Evolutionary conservation across 2,113 vertebrate genomes (phyloP).

Genomic region (Sterrhoptilus dennistouni): DNA sequence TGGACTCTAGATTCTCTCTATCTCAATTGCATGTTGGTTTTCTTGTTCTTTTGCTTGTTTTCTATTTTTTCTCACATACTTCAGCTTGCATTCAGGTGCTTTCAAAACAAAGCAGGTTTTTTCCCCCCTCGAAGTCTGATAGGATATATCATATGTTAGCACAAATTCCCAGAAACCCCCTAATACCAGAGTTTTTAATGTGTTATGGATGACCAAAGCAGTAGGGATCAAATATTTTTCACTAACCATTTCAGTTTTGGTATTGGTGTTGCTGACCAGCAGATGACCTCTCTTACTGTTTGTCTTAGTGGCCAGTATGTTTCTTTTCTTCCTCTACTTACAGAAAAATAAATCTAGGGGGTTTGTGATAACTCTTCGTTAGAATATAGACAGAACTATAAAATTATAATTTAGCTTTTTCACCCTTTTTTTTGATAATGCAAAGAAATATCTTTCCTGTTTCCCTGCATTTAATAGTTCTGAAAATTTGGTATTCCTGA

Average conservation of each 20-base stretch:
- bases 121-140: background rate
- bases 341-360: background rate
- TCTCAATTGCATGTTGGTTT: background rate
- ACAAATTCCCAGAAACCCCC: background rate
- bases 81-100: background rate
- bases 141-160: background rate
- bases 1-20: background rate
- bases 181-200: fast-evolving
- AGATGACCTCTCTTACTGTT: background rate
- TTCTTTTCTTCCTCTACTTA: background rate
- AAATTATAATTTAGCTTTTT: background rate
- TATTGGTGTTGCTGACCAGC: background rate
- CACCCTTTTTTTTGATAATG: background rate
- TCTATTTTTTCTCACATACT: background rate
- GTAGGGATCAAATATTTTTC: background rate
- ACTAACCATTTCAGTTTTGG: background rate
- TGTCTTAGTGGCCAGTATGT: background rate
- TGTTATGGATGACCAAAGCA: background rate
- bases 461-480: background rate
- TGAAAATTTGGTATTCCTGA: background rate
- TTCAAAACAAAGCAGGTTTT: background rate
- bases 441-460: background rate
- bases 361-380: background rate
- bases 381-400: background rate
- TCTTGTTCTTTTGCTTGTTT: background rate